Percentiles rank a stretch among this genome's conserved stretches.
Conservation (phyloP, 2,113 vertebrate species). For the Podarcis cretensis region DNA sequence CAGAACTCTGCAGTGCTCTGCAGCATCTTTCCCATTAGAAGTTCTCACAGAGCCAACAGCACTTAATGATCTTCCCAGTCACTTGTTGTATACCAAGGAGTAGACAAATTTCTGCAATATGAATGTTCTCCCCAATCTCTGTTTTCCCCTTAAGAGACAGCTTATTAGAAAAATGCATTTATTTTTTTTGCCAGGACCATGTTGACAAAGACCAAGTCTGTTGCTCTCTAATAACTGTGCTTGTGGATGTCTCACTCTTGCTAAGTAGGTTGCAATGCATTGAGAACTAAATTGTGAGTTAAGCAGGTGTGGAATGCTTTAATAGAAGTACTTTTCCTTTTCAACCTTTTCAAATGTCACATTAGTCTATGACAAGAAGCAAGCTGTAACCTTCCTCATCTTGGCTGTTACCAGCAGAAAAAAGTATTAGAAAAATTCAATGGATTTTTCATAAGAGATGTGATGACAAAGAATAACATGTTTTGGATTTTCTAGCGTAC, state of each 20-base stretch:
- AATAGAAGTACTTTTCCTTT: slow-evolving; percentile 10
- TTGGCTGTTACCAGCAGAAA: neutral
- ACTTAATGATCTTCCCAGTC: slow-evolving; percentile 14
- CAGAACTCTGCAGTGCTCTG: neutral
- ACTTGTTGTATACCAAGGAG: neutral
- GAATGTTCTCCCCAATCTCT: neutral
- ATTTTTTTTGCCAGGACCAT: slow-evolving; percentile 4
- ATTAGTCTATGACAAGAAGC: slow-evolving; percentile 3
- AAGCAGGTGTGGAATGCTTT: slow-evolving; percentile 28
- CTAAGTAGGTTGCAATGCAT: neutral
- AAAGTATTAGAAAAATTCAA: neutral
- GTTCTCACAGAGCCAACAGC: neutral
- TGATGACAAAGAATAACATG: slow-evolving; percentile 11
- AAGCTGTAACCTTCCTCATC: neutral
- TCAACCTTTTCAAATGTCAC: slow-evolving; percentile 9
- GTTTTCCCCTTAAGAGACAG: fast-evolving
- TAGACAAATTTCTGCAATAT: neutral
- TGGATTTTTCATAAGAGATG: slow-evolving; percentile 35
- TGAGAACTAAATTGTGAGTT: slow-evolving; percentile 13
- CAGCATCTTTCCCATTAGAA: neutral
- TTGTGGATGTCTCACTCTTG: neutral
- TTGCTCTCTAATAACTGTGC: neutral
- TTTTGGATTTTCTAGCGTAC: neutral
- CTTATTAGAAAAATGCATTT: slow-evolving; percentile 1
- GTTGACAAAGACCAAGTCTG: slow-evolving; percentile 22